These are phyloP conservation scores for Mormyrus iriodes DNA, from an alignment of 2,113 vertebrate genomes.

Conservation along the genomic window DNA sequence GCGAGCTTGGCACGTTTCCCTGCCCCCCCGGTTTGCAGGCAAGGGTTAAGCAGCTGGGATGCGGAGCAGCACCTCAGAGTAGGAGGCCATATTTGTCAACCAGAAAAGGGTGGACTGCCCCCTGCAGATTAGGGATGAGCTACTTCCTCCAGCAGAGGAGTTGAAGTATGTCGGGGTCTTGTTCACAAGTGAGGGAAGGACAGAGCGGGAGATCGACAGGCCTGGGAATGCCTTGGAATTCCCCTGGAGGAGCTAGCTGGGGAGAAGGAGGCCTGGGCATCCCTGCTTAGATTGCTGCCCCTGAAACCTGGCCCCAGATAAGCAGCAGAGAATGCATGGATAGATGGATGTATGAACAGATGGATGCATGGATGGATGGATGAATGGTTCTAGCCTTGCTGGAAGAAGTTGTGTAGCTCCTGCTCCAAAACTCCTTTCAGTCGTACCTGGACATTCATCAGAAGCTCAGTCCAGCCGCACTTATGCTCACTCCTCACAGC, in stretches of 20 bases:
- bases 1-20: not conserved
- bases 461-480: not conserved
- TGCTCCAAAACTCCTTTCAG: not conserved
- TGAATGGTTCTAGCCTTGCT: not conserved
- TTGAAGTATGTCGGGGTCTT: not conserved
- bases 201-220: not conserved
- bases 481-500: not conserved
- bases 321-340: not conserved
- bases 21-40: not conserved
- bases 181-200: no score
- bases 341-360: not conserved
- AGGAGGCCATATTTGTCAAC: not conserved
- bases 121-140: not conserved
- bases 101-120: not conserved
- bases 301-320: not conserved
- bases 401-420: not conserved
- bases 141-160: not conserved
- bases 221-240: not conserved
- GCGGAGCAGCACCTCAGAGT: not conserved
- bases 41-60: not conserved
- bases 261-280: not conserved
- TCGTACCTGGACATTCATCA: not conserved
- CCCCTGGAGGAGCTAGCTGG: not conserved
- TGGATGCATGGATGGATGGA: not conserved
- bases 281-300: not conserved